phyloP scores from a whole-genome alignment of 2,113 vertebrate genomes.

The Crotalus viridis region DNA sequence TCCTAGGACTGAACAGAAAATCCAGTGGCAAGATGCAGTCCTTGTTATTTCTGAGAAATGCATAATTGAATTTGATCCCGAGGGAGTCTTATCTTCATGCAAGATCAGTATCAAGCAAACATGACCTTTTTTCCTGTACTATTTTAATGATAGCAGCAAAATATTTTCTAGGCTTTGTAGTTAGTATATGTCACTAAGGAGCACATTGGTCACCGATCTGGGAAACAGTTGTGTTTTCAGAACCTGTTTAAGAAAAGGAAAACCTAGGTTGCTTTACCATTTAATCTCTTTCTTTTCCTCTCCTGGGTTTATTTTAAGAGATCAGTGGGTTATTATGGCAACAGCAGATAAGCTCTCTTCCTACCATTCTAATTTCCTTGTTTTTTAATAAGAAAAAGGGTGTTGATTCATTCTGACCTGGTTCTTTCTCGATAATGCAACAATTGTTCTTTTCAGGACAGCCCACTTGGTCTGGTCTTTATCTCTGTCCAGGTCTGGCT shows the following conservation, averaged over 20 bases:
- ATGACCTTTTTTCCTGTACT: neutral
- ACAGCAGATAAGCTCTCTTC: conserved; percentile 14
- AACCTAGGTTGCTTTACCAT: neutral
- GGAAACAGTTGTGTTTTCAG: neutral
- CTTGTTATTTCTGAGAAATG: neutral
- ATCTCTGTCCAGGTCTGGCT: neutral
- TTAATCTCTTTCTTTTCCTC: neutral
- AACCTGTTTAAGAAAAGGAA: neutral
- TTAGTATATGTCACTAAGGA: neutral
- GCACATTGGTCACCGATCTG: too few species aligned
- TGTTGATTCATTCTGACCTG: conserved; percentile 9
- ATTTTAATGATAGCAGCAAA: neutral
- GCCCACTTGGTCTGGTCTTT: neutral
- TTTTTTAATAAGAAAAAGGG: neutral
- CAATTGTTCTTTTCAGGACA: neutral
- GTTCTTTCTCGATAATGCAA: neutral
- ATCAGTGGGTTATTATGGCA: conserved; percentile 7
- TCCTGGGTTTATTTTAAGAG: neutral
- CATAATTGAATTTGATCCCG: neutral
- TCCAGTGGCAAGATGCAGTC: neutral
- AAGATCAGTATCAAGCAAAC: neutral
- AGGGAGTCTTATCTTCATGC: neutral
- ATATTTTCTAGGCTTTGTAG: neutral
- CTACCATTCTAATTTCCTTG: neutral
- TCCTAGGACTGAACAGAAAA: neutral